Percentiles rank a stretch among this genome's conserved stretches.
Evolutionary conservation across 2,888 invertebrate genomes (phyloP).

Genomic region (Ectropis crepuscularia): DNA sequence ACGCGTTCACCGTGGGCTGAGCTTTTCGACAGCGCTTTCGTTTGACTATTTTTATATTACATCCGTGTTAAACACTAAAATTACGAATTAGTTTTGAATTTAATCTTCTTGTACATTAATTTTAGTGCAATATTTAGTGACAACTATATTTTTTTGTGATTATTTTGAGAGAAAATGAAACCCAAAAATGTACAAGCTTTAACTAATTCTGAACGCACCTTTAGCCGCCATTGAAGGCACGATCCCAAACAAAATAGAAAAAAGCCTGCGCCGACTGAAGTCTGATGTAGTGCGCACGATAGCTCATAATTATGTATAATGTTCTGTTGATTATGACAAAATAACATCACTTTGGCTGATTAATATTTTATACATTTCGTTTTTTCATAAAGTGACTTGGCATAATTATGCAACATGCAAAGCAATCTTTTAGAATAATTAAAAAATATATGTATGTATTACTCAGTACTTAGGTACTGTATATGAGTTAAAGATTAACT

Average conservation of each 20-base stretch:
- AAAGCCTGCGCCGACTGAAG: conserved; percentile 17
- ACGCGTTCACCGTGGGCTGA: conserved; percentile 69
- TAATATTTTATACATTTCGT: conserved; percentile 1
- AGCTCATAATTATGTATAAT: conserved; percentile 26
- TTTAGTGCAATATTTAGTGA: not conserved
- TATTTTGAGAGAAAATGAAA: not conserved
- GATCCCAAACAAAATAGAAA: conserved; percentile 27
- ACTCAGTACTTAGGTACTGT: not conserved
- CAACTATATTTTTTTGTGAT: not conserved
- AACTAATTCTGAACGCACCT: conserved; percentile 26
- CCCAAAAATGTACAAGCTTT: conserved; percentile 13
- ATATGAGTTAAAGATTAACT: no score
- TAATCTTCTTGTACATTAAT: no score
- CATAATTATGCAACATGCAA: conserved; percentile 13
- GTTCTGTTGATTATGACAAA: conserved; percentile 16
- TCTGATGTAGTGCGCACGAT: conserved; percentile 19
- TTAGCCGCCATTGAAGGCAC: conserved; percentile 29
- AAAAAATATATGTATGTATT: not conserved
- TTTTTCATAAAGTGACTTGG: conserved; percentile 12
- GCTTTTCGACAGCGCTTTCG: conserved; percentile 54
- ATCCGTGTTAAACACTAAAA: not conserved
- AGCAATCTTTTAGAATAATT: conserved; percentile 1
- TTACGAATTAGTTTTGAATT: not conserved
- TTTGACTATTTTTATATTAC: conserved; percentile 6
- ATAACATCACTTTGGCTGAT: conserved; percentile 17